These are phyloP conservation scores for Aphidius gifuensis DNA, from an alignment of 1,140 invertebrate genomes.

Conservation along the genomic window DNA sequence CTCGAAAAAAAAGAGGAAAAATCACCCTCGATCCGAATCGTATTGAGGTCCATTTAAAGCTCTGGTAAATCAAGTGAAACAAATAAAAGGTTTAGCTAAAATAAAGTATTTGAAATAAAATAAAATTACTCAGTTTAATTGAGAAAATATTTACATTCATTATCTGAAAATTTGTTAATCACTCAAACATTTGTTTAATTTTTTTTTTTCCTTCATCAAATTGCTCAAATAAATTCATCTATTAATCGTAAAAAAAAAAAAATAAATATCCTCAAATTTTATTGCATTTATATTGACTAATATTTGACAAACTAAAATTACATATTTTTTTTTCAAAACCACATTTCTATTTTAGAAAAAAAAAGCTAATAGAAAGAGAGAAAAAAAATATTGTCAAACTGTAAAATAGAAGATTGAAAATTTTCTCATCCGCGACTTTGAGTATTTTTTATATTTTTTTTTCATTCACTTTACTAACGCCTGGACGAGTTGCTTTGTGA, in stretches of 20 bases:
- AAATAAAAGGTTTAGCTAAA: too few species aligned
- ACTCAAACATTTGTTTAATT: neutral
- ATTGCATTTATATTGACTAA: neutral
- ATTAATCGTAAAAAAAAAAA: neutral
- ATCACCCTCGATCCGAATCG: too few species aligned
- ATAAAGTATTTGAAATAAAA: too few species aligned
- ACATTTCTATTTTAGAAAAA: too few species aligned
- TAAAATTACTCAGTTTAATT: too few species aligned
- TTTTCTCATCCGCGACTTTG: neutral
- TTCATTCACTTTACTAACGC: slow-evolving; percentile 1
- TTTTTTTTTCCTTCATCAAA: neutral
- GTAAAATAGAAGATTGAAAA: slow-evolving; percentile 12
- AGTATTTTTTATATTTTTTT: neutral
- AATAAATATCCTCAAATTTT: neutral
- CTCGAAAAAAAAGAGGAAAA: too few species aligned
- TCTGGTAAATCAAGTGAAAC: too few species aligned
- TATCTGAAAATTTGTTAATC: too few species aligned
- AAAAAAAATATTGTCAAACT: slow-evolving; percentile 3
- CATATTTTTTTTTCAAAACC: neutral
- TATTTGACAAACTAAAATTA: neutral
- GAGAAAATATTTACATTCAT: too few species aligned
- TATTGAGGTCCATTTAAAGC: too few species aligned
- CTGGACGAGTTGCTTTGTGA: slow-evolving; percentile 11
- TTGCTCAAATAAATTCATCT: too few species aligned
- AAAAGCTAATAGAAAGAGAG: too few species aligned